phyloP scores from a whole-genome alignment of 2,797 vertebrate genomes.

The Amniataba percoides region DNA sequence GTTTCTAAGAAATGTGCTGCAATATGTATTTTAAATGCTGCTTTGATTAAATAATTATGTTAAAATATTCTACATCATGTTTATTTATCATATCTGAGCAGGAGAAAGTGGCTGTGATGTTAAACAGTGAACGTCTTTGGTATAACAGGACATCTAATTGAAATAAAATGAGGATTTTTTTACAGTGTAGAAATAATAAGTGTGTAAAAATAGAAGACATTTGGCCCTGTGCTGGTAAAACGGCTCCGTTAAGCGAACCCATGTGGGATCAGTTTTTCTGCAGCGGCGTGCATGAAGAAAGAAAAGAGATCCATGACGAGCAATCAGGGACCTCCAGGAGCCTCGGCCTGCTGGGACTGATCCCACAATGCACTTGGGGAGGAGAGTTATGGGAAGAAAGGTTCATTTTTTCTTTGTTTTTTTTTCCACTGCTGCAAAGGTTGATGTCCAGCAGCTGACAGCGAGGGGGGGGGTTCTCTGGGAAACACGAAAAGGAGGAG shows the following conservation, averaged over 20 bases:
- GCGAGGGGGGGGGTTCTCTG: conserved; percentile 31
- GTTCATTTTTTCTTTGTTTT: conserved; percentile 30
- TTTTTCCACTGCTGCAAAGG: conserved; percentile 21
- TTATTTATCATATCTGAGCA: neutral
- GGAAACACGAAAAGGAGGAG: conserved; percentile 15
- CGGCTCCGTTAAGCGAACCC: conserved; percentile 36
- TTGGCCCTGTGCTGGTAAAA: conserved; percentile 17
- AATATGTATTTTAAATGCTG: neutral
- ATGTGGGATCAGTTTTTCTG: conserved; percentile 39
- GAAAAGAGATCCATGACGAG: conserved; percentile 66
- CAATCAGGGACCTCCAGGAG: conserved; percentile 54
- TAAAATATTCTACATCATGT: neutral
- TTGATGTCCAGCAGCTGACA: conserved; percentile 33
- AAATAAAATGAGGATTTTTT: neutral
- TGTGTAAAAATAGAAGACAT: conserved; percentile 41
- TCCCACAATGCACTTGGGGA: conserved; percentile 49
- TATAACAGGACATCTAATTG: neutral
- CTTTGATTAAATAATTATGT: neutral
- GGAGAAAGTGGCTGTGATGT: too few relatives aligned
- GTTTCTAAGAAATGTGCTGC: neutral
- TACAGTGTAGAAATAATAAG: conserved; percentile 37
- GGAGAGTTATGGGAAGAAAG: conserved; percentile 52
- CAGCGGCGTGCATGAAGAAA: conserved; percentile 37
- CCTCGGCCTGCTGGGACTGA: conserved; percentile 54
- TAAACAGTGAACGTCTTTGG: too few relatives aligned